Evolutionary conservation across 1,140 invertebrate species (phyloP).

Genomic region (Penaeus indicus): DNA sequence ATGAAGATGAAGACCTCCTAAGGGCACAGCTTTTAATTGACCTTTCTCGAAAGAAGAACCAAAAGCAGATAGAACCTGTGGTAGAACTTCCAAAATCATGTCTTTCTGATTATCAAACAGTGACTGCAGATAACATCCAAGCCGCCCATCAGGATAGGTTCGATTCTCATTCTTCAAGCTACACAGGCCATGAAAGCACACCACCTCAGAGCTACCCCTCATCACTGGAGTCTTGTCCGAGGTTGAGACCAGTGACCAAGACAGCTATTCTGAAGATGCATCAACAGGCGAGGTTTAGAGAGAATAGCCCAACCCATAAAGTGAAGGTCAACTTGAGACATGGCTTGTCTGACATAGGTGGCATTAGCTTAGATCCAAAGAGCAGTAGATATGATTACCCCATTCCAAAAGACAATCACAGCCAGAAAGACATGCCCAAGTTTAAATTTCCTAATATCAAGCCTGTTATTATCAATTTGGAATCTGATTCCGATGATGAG

Average conservation of each 20-base stretch:
- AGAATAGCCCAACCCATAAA: slow-evolving; percentile 41
- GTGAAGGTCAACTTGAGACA: not conserved
- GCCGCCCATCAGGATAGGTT: not conserved
- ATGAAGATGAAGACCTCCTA: slow-evolving; percentile 54
- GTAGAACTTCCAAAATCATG: not conserved
- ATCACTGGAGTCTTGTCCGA: slow-evolving; percentile 12
- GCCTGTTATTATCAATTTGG: slow-evolving; percentile 53
- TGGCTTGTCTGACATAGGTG: slow-evolving; percentile 49
- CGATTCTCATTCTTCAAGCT: not conserved
- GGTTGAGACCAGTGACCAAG: slow-evolving; percentile 17
- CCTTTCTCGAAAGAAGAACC: slow-evolving; percentile 39
- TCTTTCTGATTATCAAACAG: not conserved
- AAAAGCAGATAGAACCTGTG: not conserved
- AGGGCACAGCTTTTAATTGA: slow-evolving; percentile 54
- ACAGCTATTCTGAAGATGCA: not conserved
- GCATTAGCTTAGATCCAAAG: slow-evolving; percentile 50
- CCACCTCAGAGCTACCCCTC: not conserved
- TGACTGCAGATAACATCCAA: not conserved
- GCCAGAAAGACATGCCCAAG: slow-evolving; percentile 8
- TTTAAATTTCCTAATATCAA: slow-evolving; percentile 51
- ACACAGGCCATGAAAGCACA: not conserved
- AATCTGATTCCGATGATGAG: slow-evolving; percentile 44
- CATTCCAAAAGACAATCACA: not conserved
- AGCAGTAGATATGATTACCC: slow-evolving; percentile 44
- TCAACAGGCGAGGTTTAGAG: not conserved